phyloP scores from a whole-genome alignment of 2,797 vertebrate genomes.

The Bufotes viridis region DNA sequence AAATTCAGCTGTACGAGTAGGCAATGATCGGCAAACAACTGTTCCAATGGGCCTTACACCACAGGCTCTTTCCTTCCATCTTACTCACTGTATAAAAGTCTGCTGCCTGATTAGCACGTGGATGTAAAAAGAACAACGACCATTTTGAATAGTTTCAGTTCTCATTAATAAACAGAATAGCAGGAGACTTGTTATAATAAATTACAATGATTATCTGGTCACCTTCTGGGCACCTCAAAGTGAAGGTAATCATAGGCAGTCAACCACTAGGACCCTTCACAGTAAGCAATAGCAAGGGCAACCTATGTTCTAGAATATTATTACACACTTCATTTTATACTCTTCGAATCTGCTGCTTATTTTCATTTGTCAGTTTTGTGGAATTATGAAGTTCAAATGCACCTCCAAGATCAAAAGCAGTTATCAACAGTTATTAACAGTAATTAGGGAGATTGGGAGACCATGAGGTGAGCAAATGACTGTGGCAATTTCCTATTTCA shows the following conservation, averaged over 20 bases:
- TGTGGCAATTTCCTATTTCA: neutral
- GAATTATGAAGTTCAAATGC: neutral
- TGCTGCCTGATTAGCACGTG: conserved; percentile 13
- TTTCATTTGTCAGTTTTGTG: neutral
- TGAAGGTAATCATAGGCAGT: neutral
- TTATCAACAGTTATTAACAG: neutral
- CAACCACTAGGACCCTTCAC: neutral
- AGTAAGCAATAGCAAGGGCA: neutral
- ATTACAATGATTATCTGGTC: neutral
- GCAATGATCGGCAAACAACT: no score
- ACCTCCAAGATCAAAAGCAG: neutral
- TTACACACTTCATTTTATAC: neutral
- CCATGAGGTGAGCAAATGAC: neutral
- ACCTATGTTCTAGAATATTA: neutral
- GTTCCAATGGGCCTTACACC: no score
- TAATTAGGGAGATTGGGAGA: neutral
- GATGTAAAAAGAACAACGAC: neutral
- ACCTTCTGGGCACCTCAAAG: neutral
- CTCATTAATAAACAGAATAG: neutral
- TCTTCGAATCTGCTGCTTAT: neutral
- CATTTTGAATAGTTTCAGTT: no score
- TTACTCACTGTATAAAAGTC: neutral
- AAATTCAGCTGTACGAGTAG: no score
- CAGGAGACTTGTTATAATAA: neutral
- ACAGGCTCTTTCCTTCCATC: no score